A percentile compares a stretch with the other conserved stretches of the same genome.
Conservation (phyloP, 2,113 vertebrate species). For the Pseudois nayaur region DNA sequence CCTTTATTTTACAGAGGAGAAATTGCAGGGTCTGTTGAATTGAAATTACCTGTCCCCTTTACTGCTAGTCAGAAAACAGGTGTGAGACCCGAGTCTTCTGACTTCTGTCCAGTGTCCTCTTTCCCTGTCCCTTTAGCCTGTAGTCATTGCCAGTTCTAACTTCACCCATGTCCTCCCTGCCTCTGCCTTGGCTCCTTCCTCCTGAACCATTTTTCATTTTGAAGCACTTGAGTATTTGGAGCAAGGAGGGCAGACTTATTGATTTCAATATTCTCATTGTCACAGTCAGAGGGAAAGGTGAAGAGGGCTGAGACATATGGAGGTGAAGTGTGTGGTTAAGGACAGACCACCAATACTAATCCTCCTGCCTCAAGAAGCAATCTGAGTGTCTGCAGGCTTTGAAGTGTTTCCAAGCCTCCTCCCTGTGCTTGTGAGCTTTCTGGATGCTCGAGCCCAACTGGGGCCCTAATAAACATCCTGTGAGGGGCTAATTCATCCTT, state of each 20-base stretch:
- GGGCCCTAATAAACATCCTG: background rate
- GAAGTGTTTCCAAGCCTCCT: conserved; percentile 13
- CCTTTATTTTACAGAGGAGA: background rate
- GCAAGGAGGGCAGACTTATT: conserved; percentile 21
- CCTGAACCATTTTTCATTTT: conserved; percentile 46
- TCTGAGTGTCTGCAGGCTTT: conserved; percentile 14
- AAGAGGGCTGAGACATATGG: conserved; percentile 52
- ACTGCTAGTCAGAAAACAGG: background rate
- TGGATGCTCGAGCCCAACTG: background rate
- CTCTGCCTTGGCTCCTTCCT: conserved; percentile 21
- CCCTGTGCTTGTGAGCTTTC: background rate
- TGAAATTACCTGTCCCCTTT: background rate
- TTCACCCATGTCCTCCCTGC: background rate
- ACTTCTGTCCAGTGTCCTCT: background rate
- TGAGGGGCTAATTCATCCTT: background rate
- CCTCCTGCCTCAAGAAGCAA: background rate
- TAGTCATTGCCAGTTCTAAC: background rate
- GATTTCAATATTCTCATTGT: conserved; percentile 68
- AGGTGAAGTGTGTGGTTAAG: conserved; percentile 29
- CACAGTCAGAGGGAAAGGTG: conserved; percentile 61
- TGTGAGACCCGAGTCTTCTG: background rate
- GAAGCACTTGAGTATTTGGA: conserved; percentile 19
- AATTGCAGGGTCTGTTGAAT: background rate
- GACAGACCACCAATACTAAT: background rate
- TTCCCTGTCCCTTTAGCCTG: background rate